Percentiles rank a stretch among this genome's conserved stretches.
Conservation (phyloP, 2,888 invertebrate genomes). For the Trachelus tabidus region DNA sequence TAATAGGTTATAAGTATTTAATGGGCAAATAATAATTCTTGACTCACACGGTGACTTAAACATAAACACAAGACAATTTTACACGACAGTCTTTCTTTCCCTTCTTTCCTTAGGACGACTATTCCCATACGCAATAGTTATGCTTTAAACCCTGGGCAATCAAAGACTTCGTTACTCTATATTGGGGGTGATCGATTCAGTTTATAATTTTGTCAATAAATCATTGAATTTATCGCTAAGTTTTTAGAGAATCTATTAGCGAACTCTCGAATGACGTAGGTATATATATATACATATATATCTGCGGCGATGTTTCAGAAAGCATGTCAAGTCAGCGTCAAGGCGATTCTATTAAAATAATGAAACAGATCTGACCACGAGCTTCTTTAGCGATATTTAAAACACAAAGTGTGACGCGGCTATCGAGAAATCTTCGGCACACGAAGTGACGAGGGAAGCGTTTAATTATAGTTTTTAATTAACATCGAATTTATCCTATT, state of each 20-base stretch:
- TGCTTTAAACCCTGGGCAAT: constrained; percentile 51
- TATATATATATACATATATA: neutral
- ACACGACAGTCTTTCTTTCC: neutral
- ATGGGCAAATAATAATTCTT: neutral
- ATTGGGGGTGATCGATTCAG: neutral
- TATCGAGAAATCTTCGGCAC: too few species aligned
- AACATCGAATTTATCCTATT: neutral
- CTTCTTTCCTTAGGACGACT: neutral
- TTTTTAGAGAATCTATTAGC: neutral
- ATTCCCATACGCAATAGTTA: neutral
- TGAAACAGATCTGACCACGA: neutral
- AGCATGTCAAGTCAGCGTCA: neutral
- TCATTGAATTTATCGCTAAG: neutral
- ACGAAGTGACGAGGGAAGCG: too few species aligned
- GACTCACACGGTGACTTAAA: neutral
- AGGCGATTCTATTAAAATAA: neutral
- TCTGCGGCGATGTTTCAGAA: neutral
- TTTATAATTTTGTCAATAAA: neutral
- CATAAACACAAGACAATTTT: neutral
- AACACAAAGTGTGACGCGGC: neutral
- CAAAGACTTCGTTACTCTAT: constrained; percentile 10
- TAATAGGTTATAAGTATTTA: neutral
- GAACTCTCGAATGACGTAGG: neutral
- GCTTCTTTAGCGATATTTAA: neutral
- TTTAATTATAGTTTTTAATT: too few species aligned